Evolutionary conservation across 2,113 vertebrate genomes (phyloP).

Genomic region (Antechinus flavipes): DNA sequence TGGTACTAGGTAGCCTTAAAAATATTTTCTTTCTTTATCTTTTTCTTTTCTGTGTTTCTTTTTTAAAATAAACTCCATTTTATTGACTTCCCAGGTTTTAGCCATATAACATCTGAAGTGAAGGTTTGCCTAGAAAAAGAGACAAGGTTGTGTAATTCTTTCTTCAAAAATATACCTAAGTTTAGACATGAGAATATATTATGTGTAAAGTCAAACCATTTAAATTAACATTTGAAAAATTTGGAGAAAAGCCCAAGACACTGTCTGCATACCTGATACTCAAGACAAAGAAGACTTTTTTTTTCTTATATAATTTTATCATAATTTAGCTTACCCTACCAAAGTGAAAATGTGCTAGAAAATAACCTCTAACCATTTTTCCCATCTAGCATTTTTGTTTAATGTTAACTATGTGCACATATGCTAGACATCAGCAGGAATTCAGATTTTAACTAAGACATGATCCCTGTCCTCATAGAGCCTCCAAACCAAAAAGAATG

Average conservation of each 20-base stretch:
- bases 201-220: neutral
- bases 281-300: neutral
- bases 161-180: neutral
- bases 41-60: too few relatives aligned
- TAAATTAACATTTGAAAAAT: neutral
- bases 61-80: neutral
- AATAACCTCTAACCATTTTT: neutral
- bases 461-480: neutral
- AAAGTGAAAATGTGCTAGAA: neutral
- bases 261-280: neutral
- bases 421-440: neutral
- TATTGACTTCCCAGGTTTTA: neutral
- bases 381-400: neutral
- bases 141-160: neutral
- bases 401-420: neutral
- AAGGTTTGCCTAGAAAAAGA: neutral
- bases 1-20: neutral
- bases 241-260: neutral
- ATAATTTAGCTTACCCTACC: neutral
- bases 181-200: neutral
- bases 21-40: neutral
- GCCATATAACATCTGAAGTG: neutral
- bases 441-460: neutral
- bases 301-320: neutral
- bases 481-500: neutral